Percentiles rank a stretch among this genome's conserved stretches.
Conservation (phyloP, 1,140 invertebrate species). For the Condylostylus longicornis region DNA sequence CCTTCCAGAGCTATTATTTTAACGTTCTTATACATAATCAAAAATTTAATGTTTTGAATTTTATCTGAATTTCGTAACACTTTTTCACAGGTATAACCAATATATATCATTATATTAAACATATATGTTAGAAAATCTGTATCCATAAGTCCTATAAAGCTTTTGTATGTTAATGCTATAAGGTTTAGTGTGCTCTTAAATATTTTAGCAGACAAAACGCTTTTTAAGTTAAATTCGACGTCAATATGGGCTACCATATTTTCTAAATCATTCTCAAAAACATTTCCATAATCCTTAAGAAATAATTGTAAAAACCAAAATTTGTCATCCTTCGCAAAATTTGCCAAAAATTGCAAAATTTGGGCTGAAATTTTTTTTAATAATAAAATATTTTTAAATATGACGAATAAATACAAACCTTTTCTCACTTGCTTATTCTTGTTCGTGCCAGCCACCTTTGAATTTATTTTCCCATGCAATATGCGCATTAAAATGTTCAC, state of each 20-base stretch:
- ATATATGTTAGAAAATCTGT: slow-evolving; percentile 49
- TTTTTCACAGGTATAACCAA: slow-evolving; percentile 44
- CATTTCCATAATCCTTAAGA: slow-evolving; percentile 54
- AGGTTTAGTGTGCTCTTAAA: slow-evolving; percentile 62
- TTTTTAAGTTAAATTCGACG: slow-evolving; percentile 12
- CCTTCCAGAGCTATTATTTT: slow-evolving; percentile 41
- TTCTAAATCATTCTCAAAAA: slow-evolving; percentile 37
- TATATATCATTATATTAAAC: slow-evolving; percentile 54
- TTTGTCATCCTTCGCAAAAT: slow-evolving; percentile 62
- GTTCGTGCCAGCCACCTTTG: slow-evolving; percentile 57
- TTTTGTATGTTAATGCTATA: slow-evolving; percentile 63
- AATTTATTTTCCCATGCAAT: slow-evolving; percentile 79
- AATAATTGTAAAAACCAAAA: slow-evolving; percentile 67
- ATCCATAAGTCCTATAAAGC: slow-evolving; percentile 64
- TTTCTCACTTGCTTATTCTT: slow-evolving; percentile 49
- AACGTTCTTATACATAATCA: slow-evolving; percentile 48
- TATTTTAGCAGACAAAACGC: slow-evolving; percentile 44
- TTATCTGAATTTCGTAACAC: slow-evolving; percentile 44
- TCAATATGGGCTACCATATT: slow-evolving; percentile 16
- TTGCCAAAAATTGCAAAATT: slow-evolving; percentile 71
- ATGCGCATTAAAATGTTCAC: slow-evolving; percentile 73
- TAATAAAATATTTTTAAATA: too few relatives aligned
- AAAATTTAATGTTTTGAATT: slow-evolving; percentile 29
- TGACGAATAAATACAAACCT: too few relatives aligned
- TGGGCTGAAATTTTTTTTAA: too few relatives aligned